These are phyloP conservation scores for Aelia acuminata DNA, from an alignment of 2,888 invertebrate species.

Conservation along the genomic window DNA sequence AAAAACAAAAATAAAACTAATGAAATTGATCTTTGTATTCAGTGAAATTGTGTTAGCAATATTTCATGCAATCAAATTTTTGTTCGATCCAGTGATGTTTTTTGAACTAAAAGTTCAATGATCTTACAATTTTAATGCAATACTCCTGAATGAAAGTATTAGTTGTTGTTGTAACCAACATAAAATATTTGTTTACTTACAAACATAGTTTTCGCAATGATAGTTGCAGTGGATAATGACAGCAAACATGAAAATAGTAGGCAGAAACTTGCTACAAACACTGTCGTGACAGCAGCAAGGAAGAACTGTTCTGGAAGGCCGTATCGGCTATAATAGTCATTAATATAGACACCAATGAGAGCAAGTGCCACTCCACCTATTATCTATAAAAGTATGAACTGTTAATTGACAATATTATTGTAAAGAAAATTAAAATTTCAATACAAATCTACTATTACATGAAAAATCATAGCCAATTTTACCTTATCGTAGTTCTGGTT, in stretches of 20 bases:
- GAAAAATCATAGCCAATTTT: no score
- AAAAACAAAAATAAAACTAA: no score
- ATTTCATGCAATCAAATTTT: no score
- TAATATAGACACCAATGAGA: slow-evolving; percentile 76
- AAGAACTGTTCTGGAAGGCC: slow-evolving; percentile 74
- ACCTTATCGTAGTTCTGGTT: no score
- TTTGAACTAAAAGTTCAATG: no score
- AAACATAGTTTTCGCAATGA: slow-evolving; percentile 85
- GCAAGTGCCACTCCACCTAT: slow-evolving; percentile 83
- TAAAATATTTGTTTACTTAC: slow-evolving; percentile 73
- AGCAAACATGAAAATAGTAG: slow-evolving; percentile 81
- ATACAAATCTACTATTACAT: background rate
- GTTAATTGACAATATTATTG: slow-evolving; percentile 60
- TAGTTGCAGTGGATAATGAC: slow-evolving; percentile 85
- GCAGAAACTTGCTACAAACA: slow-evolving; percentile 84
- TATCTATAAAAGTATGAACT: slow-evolving; percentile 73
- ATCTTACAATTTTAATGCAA: no score
- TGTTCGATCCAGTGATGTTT: no score
- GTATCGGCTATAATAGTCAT: slow-evolving; percentile 68
- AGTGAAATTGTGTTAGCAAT: no score
- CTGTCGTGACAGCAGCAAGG: slow-evolving; percentile 81
- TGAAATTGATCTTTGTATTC: no score
- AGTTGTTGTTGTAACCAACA: background rate
- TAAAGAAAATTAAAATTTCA: background rate
- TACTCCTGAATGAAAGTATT: background rate